A percentile compares a stretch with the other conserved stretches of the same genome.
Conservation (phyloP, 2,797 vertebrate genomes). For the Acrocephalus scirpaceus region DNA sequence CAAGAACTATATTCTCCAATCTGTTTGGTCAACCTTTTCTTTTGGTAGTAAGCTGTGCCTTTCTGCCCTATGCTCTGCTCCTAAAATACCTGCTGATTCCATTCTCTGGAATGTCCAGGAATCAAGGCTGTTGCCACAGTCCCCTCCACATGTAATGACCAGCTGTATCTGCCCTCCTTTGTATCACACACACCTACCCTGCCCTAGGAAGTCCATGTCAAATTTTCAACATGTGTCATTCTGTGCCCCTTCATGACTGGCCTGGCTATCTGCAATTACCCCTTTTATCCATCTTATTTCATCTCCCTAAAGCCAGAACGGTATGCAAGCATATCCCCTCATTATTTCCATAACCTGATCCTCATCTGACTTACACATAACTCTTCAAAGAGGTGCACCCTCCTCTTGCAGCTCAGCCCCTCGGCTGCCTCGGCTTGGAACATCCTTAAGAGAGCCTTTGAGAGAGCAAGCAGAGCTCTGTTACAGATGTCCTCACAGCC, state of each 20-base stretch:
- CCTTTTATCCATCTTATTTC: background rate
- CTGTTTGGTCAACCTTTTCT: background rate
- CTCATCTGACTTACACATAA: background rate
- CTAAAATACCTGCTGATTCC: background rate
- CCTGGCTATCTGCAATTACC: background rate
- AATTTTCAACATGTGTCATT: background rate
- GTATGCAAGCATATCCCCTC: background rate
- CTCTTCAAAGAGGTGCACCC: background rate
- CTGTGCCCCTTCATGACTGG: background rate
- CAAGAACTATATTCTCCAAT: background rate
- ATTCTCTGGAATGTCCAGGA: background rate
- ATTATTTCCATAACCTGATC: background rate
- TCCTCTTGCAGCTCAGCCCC: fast-evolving
- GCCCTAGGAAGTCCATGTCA: background rate
- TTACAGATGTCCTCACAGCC: background rate
- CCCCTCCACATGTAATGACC: background rate
- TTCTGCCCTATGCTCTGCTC: background rate
- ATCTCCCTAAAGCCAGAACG: background rate
- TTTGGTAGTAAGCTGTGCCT: background rate
- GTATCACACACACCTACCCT: background rate
- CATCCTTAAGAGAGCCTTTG: background rate
- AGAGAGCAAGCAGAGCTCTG: background rate
- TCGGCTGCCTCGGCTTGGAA: background rate
- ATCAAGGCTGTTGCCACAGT: background rate
- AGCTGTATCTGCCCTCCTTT: background rate